Conservation (phyloP, 2,113 vertebrate genomes). For the Solea solea region DNA sequence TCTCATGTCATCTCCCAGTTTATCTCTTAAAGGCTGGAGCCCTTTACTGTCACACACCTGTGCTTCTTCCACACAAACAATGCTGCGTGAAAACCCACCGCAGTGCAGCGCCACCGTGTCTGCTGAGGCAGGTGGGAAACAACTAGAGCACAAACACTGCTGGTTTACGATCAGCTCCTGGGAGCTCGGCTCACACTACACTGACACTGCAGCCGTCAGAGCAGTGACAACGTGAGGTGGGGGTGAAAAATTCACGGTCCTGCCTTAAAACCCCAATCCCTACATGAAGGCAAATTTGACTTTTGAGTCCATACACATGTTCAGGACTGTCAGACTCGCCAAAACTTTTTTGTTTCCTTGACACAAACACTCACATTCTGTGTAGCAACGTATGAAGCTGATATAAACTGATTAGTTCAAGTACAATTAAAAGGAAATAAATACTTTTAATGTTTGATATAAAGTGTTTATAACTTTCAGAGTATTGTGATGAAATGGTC, state of each 20-base stretch:
- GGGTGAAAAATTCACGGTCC: not conserved
- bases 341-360: too few relatives aligned
- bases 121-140: slow-evolving; percentile 14
- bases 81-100: slow-evolving; percentile 1
- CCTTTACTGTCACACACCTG: slow-evolving; percentile 8
- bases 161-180: slow-evolving; percentile 4
- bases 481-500: too few relatives aligned
- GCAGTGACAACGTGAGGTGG: not conserved
- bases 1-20: not conserved
- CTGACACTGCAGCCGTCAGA: not conserved
- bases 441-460: too few relatives aligned
- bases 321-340: too few relatives aligned
- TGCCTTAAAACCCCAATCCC: not conserved
- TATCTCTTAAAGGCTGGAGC: not conserved
- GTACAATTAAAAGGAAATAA: too few relatives aligned
- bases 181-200: not conserved
- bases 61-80: slow-evolving; percentile 5
- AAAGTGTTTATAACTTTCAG: too few relatives aligned
- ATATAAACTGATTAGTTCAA: too few relatives aligned
- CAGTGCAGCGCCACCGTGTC: slow-evolving; percentile 3
- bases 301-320: too few relatives aligned
- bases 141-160: slow-evolving; percentile 1
- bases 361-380: too few relatives aligned
- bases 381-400: too few relatives aligned
- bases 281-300: too few relatives aligned